Percentiles rank a stretch among this genome's conserved stretches.
Conservation (phyloP, 2,888 invertebrate species). For the Cataglyphis altisquamis region DNA sequence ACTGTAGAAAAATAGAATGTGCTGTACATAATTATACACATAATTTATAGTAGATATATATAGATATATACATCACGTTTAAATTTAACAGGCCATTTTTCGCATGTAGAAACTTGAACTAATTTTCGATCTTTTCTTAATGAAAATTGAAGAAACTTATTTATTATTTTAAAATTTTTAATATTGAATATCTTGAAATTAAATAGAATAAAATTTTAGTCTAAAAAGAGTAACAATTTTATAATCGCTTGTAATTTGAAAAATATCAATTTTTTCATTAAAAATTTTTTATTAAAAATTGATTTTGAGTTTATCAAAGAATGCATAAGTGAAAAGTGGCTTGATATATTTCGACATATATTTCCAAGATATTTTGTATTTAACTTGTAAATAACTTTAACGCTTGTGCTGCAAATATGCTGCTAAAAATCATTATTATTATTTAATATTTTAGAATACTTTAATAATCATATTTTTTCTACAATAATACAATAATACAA, state of each 20-base stretch:
- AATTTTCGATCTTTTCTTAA: not conserved
- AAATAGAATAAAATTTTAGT: not conserved
- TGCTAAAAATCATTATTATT: constrained; percentile 28
- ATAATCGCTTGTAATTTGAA: not conserved
- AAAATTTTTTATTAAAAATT: not conserved
- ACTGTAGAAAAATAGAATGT: constrained; percentile 16
- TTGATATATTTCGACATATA: not conserved
- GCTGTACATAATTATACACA: constrained; percentile 31
- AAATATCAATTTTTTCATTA: not conserved
- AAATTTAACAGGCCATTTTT: not conserved
- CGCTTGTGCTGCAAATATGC: constrained; percentile 11
- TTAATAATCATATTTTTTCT: not conserved
- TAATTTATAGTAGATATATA: not conserved
- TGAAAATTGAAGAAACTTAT: not conserved
- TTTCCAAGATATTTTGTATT: not conserved
- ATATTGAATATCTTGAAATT: not conserved
- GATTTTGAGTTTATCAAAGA: not conserved
- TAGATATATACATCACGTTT: not conserved
- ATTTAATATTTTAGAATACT: constrained; percentile 11
- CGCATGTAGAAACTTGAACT: not conserved
- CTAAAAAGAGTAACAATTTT: not conserved
- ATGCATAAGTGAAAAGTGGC: not conserved
- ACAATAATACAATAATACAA: not conserved
- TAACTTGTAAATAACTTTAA: constrained; percentile 30
- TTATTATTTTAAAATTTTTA: not conserved